phyloP scores from a whole-genome alignment of 2,113 vertebrate species.

The Dermatemys mawii region DNA sequence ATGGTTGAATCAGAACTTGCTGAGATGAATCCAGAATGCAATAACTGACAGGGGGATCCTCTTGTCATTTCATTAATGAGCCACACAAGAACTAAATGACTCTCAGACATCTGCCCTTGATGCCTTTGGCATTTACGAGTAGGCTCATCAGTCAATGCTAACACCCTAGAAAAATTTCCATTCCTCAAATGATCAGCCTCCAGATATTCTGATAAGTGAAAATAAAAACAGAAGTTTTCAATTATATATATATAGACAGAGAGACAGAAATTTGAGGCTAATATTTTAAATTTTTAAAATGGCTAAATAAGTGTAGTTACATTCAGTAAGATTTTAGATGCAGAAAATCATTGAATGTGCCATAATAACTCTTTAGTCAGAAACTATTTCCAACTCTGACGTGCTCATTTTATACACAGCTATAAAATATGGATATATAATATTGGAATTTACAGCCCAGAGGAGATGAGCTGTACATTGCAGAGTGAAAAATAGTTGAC shows the following conservation, averaged over 20 bases:
- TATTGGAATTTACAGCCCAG: not conserved
- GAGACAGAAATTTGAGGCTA: not conserved
- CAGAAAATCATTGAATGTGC: not conserved
- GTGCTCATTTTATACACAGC: not conserved
- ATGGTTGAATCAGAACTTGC: conserved; percentile 12
- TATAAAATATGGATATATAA: not conserved
- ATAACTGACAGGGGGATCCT: not conserved
- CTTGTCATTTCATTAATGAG: conserved; percentile 5
- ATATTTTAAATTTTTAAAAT: not conserved
- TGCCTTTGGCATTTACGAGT: conserved; percentile 21
- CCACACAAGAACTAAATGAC: not conserved
- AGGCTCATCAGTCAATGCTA: conserved; percentile 27
- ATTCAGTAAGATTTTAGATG: not conserved
- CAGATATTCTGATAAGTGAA: not conserved
- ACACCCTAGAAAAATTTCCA: not conserved
- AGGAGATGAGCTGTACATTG: not conserved
- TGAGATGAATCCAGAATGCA: conserved; percentile 34
- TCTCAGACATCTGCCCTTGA: not conserved
- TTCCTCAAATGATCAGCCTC: conserved; percentile 20
- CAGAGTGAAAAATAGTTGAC: not conserved
- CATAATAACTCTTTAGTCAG: not conserved
- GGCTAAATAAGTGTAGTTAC: not conserved
- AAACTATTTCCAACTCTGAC: not conserved
- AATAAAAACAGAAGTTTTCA: conserved; percentile 3
- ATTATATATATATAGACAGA: not conserved